These are phyloP conservation scores for Macaria liturata DNA, from an alignment of 2,888 invertebrate genomes.

Conservation along the genomic window DNA sequence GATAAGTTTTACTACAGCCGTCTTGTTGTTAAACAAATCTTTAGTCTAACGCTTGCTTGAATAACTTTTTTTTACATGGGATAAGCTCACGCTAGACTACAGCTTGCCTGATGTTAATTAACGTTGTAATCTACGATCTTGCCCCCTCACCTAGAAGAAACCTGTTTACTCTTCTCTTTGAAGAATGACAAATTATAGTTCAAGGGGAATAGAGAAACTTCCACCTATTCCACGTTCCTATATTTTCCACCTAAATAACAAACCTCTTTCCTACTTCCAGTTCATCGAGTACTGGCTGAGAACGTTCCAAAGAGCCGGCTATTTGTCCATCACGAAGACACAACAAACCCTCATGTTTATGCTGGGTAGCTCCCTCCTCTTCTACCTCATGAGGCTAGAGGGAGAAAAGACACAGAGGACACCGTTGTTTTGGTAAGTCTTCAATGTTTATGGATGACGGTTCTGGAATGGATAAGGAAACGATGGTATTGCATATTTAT, in stretches of 20 bases:
- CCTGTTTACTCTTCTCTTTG: no score
- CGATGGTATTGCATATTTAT: neutral
- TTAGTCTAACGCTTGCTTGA: no score
- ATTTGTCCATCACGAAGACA: constrained; percentile 60
- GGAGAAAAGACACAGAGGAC: constrained; percentile 68
- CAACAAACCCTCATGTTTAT: constrained; percentile 72
- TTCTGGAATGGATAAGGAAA: neutral
- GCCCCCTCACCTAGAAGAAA: no score
- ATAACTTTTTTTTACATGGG: no score
- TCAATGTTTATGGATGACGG: constrained; percentile 4
- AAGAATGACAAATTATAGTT: no score
- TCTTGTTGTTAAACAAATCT: no score
- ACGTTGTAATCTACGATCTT: no score
- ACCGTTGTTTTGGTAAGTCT: constrained; percentile 67
- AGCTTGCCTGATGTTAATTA: no score
- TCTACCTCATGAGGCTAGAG: constrained; percentile 77
- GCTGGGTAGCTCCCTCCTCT: constrained; percentile 71
- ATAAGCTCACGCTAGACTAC: no score
- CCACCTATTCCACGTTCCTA: no score
- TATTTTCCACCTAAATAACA: neutral
- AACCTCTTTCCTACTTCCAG: constrained; percentile 45
- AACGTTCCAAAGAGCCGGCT: constrained; percentile 57
- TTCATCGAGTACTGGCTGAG: constrained; percentile 70
- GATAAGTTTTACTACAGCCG: no score
- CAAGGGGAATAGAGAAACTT: no score